Percentiles rank a stretch among this genome's conserved stretches.
phyloP scores from a whole-genome alignment of 2,113 vertebrate genomes.

The Phaethornis superciliosus region DNA sequence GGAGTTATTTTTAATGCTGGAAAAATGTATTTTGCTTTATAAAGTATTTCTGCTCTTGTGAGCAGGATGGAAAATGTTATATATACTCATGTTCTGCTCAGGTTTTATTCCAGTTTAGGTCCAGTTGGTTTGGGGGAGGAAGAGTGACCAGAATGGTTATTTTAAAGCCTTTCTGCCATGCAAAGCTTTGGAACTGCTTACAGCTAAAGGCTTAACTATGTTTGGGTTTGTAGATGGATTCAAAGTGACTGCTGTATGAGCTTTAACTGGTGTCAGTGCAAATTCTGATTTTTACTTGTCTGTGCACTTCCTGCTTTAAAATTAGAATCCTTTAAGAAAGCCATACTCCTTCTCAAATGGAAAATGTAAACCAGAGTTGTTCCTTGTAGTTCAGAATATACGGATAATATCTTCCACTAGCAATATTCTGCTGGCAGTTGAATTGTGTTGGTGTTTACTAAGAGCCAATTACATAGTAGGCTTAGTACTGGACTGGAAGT shows the following conservation, averaged over 20 bases:
- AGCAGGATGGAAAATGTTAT: background rate
- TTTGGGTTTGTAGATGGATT: background rate
- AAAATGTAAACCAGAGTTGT: background rate
- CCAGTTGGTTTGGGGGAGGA: background rate
- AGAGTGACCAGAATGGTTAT: background rate
- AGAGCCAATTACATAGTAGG: background rate
- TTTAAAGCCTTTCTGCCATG: background rate
- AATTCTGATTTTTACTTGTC: background rate
- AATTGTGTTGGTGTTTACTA: background rate
- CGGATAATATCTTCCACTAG: background rate
- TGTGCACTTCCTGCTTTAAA: background rate
- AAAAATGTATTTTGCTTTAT: background rate
- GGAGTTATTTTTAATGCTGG: background rate
- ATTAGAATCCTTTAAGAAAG: background rate
- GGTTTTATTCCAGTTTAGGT: background rate
- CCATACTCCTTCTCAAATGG: background rate
- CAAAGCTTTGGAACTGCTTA: background rate
- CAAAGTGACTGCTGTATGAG: background rate
- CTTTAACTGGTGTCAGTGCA: background rate
- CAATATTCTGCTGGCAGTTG: background rate
- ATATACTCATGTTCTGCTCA: background rate
- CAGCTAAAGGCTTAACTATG: background rate
- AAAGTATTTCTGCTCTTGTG: background rate
- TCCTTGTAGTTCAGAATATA: background rate
- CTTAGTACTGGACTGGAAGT: background rate